Evolutionary conservation across 2,797 vertebrate species (phyloP).

Genomic region (Helostoma temminkii): DNA sequence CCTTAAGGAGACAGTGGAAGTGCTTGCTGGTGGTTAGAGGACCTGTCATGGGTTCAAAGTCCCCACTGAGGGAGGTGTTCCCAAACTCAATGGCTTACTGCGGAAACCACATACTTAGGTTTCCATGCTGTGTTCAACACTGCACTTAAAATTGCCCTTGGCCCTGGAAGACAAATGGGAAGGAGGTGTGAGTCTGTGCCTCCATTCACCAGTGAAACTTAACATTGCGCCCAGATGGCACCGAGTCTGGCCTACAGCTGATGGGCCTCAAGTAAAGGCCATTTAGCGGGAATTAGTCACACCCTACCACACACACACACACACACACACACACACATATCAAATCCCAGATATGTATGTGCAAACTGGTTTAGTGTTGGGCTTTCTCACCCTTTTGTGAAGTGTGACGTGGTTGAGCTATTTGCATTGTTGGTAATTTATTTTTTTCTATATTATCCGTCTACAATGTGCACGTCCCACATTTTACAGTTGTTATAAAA

Average conservation of each 20-base stretch:
- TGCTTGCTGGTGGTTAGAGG: constrained; percentile 38
- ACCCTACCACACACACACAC: constrained; percentile 68
- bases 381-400: constrained; percentile 53
- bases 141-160: constrained; percentile 61
- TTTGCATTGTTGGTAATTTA: constrained; percentile 37
- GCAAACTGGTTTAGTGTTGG: constrained; percentile 58
- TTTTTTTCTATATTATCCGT: constrained; percentile 21
- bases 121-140: constrained; percentile 56
- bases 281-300: constrained; percentile 81
- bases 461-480: constrained; percentile 3
- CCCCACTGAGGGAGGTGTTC: constrained; percentile 54
- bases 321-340: constrained; percentile 63
- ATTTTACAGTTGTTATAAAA: not conserved
- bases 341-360: constrained; percentile 55
- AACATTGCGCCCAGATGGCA: constrained; percentile 80
- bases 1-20: constrained; percentile 62
- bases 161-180: constrained; percentile 55
- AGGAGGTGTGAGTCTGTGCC: constrained; percentile 27
- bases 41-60: constrained; percentile 51
- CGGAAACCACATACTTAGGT: constrained; percentile 62
- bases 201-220: constrained; percentile 68
- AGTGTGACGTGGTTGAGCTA: constrained; percentile 36
- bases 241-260: constrained; percentile 74
- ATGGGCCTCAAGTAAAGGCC: constrained; percentile 72
- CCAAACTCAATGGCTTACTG: constrained; percentile 49